Conservation (phyloP, 2,888 invertebrate genomes). For the Stegana nigrithorax region DNA sequence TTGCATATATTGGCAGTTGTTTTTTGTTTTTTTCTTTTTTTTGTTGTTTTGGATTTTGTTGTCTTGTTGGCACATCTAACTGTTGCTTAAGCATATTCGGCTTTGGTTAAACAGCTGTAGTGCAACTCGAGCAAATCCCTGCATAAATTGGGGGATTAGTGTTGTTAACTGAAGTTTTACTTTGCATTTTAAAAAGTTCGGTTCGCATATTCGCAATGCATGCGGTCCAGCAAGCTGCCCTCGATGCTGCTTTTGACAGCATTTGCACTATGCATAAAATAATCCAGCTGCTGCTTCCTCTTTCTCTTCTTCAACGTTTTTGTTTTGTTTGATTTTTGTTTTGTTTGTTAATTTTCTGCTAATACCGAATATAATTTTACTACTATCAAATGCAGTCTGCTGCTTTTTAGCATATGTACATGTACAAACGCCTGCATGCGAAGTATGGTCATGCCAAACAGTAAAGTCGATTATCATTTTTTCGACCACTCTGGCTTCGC, state of each 20-base stretch:
- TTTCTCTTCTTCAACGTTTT: slow-evolving; percentile 5
- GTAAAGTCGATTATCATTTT: no score
- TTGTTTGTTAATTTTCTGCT: slow-evolving; percentile 9
- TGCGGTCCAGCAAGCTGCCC: no score
- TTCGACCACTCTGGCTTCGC: no score
- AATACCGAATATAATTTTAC: neutral
- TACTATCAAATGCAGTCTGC: no score
- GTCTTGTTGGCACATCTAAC: no score
- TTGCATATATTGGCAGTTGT: neutral
- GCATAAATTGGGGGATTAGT: slow-evolving; percentile 64
- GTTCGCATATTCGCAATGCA: no score
- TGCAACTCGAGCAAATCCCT: slow-evolving; percentile 59
- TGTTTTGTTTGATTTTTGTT: slow-evolving; percentile 9
- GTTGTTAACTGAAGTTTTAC: slow-evolving; percentile 63
- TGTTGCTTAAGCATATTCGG: no score
- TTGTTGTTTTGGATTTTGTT: neutral
- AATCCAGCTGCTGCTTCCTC: neutral
- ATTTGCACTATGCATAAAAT: no score
- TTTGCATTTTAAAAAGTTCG: slow-evolving; percentile 59
- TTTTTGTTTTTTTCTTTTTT: neutral
- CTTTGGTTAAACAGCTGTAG: slow-evolving; percentile 56
- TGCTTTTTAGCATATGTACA: no score
- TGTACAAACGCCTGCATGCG: no score
- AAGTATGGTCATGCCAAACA: no score
- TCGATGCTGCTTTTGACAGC: slow-evolving; percentile 23